These are phyloP conservation scores for Ameiurus melas DNA, from an alignment of 2,113 vertebrate genomes.

Conservation along the genomic window DNA sequence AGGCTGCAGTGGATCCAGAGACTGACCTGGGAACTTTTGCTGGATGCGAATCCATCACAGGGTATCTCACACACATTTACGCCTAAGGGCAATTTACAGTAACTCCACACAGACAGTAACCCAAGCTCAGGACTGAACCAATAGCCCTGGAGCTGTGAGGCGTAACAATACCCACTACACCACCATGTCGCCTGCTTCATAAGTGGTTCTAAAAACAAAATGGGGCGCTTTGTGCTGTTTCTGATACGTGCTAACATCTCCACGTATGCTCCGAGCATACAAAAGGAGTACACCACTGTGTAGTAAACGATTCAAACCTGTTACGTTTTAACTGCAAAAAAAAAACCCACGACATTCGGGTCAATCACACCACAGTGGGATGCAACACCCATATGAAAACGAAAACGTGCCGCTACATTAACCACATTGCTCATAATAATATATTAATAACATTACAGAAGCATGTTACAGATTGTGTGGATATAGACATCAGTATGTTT, in stretches of 20 bases:
- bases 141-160: neutral
- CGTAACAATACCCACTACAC: neutral
- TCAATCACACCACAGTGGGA: neutral
- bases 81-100: neutral
- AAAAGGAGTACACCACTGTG: neutral
- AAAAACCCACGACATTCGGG: neutral
- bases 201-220: neutral
- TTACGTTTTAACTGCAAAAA: neutral
- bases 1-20: neutral
- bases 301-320: neutral
- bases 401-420: neutral
- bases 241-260: neutral
- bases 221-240: neutral
- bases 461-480: neutral
- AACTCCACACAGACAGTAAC: neutral
- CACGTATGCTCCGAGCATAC: neutral
- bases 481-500: neutral
- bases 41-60: neutral
- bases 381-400: neutral
- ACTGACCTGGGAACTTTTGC: neutral
- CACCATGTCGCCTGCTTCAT: neutral
- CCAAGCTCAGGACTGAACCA: neutral
- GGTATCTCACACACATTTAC: neutral
- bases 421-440: neutral
- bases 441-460: neutral